A percentile compares a stretch with the other conserved stretches of the same genome.
Conservation (phyloP, 2,113 vertebrate species). For the Gymnorhina tibicen region DNA sequence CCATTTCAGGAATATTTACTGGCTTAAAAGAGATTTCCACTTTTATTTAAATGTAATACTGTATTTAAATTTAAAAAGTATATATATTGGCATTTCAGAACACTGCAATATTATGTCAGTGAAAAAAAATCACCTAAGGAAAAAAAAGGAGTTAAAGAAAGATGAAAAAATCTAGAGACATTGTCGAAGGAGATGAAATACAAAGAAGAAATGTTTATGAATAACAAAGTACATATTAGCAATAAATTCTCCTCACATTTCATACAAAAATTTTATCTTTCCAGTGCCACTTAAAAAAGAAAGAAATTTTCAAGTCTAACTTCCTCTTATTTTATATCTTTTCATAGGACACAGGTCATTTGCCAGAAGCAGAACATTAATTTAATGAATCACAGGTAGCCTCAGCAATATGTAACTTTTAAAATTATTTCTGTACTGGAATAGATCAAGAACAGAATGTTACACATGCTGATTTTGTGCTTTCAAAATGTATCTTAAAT, state of each 20-base stretch:
- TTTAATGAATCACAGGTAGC: neutral
- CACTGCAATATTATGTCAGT: neutral
- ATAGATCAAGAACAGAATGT: conserved; percentile 6
- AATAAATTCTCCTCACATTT: neutral
- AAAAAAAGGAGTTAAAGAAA: neutral
- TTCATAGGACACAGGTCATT: neutral
- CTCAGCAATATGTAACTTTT: conserved; percentile 28
- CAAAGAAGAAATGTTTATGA: neutral
- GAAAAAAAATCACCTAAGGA: neutral
- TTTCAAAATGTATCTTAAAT: conserved; percentile 32
- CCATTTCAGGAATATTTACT: neutral
- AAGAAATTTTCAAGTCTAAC: neutral
- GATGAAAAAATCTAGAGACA: neutral
- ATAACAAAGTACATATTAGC: neutral
- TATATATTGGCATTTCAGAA: neutral
- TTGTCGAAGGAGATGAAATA: neutral
- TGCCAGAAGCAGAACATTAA: neutral
- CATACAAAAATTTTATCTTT: neutral
- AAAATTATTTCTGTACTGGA: neutral
- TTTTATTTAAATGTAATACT: neutral
- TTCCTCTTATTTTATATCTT: neutral
- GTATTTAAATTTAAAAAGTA: neutral
- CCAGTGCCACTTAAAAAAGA: neutral
- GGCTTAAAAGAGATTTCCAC: neutral
- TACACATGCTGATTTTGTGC: neutral